Evolutionary conservation across 2,113 vertebrate genomes (phyloP), one percentile per base, ranked within the genome.

Genomic region (Gambusia affinis): DNA sequence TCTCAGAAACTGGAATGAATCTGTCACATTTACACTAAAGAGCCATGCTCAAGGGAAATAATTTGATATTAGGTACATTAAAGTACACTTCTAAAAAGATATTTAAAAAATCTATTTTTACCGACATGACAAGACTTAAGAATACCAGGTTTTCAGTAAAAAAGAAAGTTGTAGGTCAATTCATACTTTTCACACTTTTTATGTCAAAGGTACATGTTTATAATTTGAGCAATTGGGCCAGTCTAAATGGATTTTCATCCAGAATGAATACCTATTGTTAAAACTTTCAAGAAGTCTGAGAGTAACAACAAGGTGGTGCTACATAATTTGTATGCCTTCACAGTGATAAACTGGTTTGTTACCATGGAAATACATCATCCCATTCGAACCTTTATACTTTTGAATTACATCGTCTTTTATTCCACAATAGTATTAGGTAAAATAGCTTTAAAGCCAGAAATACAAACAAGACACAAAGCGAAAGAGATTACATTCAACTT

Each of bases 281-380:
- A 80, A 83, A 83, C 64, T 64, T 70, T 73, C 75, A 85, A 44
- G 31, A 79, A 81, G 83, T 83, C 74, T 80, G 66, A 79, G 0
- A 17, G 61, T 69, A 82, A 75, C 60, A 79, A 81, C 67, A 64
- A n/a, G 60, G 51, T 12, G 61, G 64, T 42, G 44, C 22, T 22
- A 72, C 68, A 80, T 84, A 81, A 75, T 76, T 73, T 67, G 69
- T 57, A 30, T 14, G 65, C 61, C 78, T 66, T 72, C 85, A 85
- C 42, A 10, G 54, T 1, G 3, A 82, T 71, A 73, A 89, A 67
- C 84, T 76, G 63, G 35, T 83, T 75, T 84, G 89, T 92, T 91
- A 72, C 83, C 81, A 92, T 89, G 85, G 89, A 70, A 90, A 91
- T 83, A 44, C 12, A 71, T 37, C 72, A 70, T 72, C 64, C 75